Conservation (phyloP, 2,888 invertebrate species). For the Caenorhabditis doughertyi region DNA sequence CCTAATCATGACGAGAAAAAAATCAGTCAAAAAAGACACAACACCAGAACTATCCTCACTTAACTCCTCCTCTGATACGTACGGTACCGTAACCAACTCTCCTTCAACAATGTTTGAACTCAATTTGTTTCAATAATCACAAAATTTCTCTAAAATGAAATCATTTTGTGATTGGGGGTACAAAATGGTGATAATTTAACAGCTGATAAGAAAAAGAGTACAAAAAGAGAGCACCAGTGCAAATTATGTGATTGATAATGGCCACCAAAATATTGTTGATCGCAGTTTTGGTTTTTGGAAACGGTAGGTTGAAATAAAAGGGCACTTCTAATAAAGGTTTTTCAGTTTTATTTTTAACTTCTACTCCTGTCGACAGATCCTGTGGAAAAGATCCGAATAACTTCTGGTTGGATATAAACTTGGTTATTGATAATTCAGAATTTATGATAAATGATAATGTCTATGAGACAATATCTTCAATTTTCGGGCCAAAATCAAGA, state of each 20-base stretch:
- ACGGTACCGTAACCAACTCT: too few species aligned
- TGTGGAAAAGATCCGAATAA: slow-evolving; percentile 26
- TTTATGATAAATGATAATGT: slow-evolving; percentile 20
- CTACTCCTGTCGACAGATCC: background rate
- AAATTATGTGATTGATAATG: too few species aligned
- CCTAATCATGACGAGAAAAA: too few species aligned
- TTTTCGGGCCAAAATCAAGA: slow-evolving; percentile 5
- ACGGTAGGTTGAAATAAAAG: too few species aligned
- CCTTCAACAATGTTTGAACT: slow-evolving; percentile 32
- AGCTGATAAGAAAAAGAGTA: background rate
- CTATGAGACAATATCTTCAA: slow-evolving; percentile 18
- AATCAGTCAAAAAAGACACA: too few species aligned
- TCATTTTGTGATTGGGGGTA: slow-evolving; percentile 9
- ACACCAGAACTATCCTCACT: too few species aligned
- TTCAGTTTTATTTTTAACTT: background rate
- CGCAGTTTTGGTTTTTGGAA: too few species aligned
- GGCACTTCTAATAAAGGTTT: too few species aligned
- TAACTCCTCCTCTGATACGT: too few species aligned
- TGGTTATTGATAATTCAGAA: slow-evolving; percentile 26
- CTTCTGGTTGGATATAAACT: slow-evolving; percentile 30
- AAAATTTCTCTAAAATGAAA: slow-evolving; percentile 7
- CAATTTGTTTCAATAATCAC: slow-evolving; percentile 9
- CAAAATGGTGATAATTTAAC: slow-evolving; percentile 3
- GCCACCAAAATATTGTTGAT: too few species aligned
- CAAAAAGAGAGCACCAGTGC: too few species aligned